A percentile compares a stretch with the other conserved stretches of the same genome.
phyloP scores from a whole-genome alignment of 2,113 vertebrate species.

The Trinectes maculatus region DNA sequence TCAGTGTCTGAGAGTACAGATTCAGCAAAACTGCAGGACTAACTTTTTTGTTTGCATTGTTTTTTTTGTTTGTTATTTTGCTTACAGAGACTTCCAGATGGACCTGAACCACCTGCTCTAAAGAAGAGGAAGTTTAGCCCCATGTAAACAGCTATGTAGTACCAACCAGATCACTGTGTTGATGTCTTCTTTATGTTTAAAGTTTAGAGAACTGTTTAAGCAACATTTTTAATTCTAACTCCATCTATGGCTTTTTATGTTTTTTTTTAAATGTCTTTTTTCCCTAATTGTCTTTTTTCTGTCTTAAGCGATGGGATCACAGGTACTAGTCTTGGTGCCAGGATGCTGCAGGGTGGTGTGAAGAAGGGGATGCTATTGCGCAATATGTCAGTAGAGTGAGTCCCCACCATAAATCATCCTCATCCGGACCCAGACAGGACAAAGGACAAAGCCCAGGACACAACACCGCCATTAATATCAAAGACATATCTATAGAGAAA shows the following conservation, averaged over 20 bases:
- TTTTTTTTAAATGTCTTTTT: not conserved
- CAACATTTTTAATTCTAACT: not conserved
- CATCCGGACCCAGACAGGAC: slow-evolving; percentile 17
- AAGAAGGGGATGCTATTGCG: slow-evolving; percentile 73
- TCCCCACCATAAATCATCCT: not conserved
- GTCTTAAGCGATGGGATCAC: slow-evolving; percentile 65
- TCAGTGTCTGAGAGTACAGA: not conserved
- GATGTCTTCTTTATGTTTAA: not conserved
- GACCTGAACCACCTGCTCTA: slow-evolving; percentile 81
- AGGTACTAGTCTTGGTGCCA: slow-evolving; percentile 70
- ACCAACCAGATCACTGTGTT: not conserved
- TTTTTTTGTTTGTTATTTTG: slow-evolving; percentile 59
- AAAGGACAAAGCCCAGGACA: slow-evolving; percentile 16
- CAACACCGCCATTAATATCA: slow-evolving; percentile 37
- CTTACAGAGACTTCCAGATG: slow-evolving; percentile 80
- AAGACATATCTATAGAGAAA: slow-evolving; percentile 34
- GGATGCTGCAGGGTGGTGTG: slow-evolving; percentile 75
- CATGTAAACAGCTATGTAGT: slow-evolving; percentile 68
- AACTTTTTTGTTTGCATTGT: no score
- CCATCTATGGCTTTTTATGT: not conserved
- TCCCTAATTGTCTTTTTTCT: not conserved
- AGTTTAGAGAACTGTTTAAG: not conserved
- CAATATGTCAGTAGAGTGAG: slow-evolving; percentile 76
- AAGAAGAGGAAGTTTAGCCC: slow-evolving; percentile 85
- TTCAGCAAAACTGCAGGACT: no score